A percentile compares a stretch with the other conserved stretches of the same genome.
Conservation (phyloP, 1,140 invertebrate genomes). For the Bombus confusus region DNA sequence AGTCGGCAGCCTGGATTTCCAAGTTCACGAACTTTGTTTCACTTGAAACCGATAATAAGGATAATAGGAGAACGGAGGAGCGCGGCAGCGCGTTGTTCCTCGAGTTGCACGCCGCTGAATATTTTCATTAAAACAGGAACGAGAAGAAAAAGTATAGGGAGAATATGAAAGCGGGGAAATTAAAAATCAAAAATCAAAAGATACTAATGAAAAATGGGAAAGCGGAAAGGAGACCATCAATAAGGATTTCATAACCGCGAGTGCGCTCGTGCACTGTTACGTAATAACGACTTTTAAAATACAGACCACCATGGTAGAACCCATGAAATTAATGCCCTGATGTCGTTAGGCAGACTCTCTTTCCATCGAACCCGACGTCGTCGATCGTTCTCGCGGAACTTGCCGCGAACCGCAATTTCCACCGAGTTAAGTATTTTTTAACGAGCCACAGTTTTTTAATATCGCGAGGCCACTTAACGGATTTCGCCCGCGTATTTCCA, state of each 20-base stretch:
- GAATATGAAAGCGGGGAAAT: neutral
- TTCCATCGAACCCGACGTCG: neutral
- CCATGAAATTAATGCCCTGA: conserved; percentile 14
- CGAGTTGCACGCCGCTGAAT: conserved; percentile 33
- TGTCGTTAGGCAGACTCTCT: conserved; percentile 16
- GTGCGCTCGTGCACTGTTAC: neutral
- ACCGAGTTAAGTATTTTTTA: conserved; percentile 38
- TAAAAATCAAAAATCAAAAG: neutral
- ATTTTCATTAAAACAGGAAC: conserved; percentile 14
- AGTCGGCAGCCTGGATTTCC: conserved; percentile 47
- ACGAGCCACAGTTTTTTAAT: conserved; percentile 40
- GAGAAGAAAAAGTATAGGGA: neutral
- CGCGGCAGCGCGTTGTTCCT: neutral
- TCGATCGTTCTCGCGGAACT: neutral
- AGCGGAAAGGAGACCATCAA: neutral
- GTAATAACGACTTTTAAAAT: conserved; percentile 40
- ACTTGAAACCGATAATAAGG: conserved; percentile 61
- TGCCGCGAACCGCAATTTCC: conserved; percentile 22
- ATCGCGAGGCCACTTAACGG: conserved; percentile 20
- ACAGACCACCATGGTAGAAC: neutral
- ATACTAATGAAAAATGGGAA: neutral
- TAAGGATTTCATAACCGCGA: neutral
- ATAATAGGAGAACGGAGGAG: conserved; percentile 45
- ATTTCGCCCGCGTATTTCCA: conserved; percentile 13
- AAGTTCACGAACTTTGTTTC: conserved; percentile 64